Conservation (phyloP, 1,140 invertebrate species). For the Brachionus calyciflorus region DNA sequence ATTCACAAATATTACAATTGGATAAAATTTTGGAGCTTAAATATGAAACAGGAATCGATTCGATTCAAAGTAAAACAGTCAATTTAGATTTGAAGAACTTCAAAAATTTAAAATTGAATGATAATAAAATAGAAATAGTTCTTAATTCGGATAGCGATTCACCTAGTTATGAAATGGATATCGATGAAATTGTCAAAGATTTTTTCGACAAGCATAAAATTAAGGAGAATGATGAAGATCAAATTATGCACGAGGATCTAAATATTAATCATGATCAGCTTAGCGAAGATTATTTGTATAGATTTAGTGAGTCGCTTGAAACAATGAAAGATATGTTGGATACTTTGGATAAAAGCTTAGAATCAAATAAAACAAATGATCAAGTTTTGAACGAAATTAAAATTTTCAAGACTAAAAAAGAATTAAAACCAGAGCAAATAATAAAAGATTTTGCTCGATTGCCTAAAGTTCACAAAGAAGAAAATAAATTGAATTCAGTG, state of each 20-base stretch:
- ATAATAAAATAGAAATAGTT: slow-evolving; percentile 17
- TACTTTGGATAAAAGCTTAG: not conserved
- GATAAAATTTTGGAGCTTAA: not conserved
- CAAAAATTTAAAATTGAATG: not conserved
- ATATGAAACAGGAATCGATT: slow-evolving; percentile 5
- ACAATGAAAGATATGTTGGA: not conserved
- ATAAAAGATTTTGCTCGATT: too few relatives aligned
- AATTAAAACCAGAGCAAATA: too few relatives aligned
- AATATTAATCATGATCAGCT: too few relatives aligned
- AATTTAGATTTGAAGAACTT: not conserved
- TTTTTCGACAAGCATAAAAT: too few relatives aligned
- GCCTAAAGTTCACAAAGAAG: too few relatives aligned
- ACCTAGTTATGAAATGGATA: not conserved
- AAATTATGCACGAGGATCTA: too few relatives aligned
- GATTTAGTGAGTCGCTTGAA: slow-evolving; percentile 6
- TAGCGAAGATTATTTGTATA: slow-evolving; percentile 16
- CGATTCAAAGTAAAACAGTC: not conserved
- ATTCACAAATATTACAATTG: not conserved
- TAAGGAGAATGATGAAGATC: too few relatives aligned
- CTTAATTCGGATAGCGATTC: not conserved
- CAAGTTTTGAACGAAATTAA: not conserved
- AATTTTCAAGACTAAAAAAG: too few relatives aligned
- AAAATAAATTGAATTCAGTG: too few relatives aligned
- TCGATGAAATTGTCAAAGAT: not conserved
- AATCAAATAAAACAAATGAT: not conserved